A percentile compares a stretch with the other conserved stretches of the same genome.
Evolutionary conservation across 92 coral and sea anemone species (phyloP).

Genomic region (Parazoanthus swiftii): DNA sequence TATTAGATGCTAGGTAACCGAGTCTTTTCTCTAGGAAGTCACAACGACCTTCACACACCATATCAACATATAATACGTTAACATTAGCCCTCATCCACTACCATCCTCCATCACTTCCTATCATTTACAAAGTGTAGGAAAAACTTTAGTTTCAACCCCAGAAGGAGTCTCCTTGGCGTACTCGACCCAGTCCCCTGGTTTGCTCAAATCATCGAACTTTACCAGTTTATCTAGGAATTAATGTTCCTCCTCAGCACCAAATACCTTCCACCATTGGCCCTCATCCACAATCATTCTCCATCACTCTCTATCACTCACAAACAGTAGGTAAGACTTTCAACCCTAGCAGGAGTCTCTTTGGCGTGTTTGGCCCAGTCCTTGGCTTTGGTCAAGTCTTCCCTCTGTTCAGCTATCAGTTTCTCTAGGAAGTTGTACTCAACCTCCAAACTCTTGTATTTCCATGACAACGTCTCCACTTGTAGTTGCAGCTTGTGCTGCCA

Average conservation of each 20-base stretch:
- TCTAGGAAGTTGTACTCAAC: conserved; percentile 68
- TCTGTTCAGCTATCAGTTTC: conserved; percentile 62
- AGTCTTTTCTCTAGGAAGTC: not conserved
- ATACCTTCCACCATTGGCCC: not conserved
- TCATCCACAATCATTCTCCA: not conserved
- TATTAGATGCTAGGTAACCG: too few relatives aligned
- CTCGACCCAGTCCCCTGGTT: conserved; percentile 48
- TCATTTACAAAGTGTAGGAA: not conserved
- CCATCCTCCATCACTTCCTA: not conserved
- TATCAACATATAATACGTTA: not conserved
- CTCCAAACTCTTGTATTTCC: conserved; percentile 67
- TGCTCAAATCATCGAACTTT: conserved; percentile 49
- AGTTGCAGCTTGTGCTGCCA: conserved; percentile 76
- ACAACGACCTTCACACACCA: not conserved
- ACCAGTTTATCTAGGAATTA: conserved; percentile 61
- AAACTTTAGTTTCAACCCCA: not conserved
- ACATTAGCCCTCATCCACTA: not conserved
- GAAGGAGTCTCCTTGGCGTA: conserved; percentile 1
- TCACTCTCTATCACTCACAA: not conserved
- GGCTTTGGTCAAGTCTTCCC: conserved; percentile 54
- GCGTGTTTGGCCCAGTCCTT: conserved; percentile 48
- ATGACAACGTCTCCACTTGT: conserved; percentile 73
- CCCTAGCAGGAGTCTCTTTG: not conserved
- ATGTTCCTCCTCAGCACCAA: conserved; percentile 53
- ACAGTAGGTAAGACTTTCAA: not conserved